Conservation (phyloP, 2,888 invertebrate species). For the Athalia circularis region DNA sequence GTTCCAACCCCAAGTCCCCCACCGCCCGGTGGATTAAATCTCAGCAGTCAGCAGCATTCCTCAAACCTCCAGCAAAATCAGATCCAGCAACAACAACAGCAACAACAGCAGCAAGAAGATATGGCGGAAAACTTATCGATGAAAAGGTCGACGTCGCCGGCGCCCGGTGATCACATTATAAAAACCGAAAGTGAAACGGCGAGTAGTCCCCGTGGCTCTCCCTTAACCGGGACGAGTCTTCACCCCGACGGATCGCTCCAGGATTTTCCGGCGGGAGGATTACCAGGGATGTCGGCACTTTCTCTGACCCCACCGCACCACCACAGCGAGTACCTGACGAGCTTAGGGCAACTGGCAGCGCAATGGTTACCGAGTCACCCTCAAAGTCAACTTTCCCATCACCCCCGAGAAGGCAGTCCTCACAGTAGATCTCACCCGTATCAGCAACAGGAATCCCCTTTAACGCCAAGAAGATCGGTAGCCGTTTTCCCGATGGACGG, state of each 20-base stretch:
- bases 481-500: slow-evolving; percentile 68
- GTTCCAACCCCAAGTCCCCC: slow-evolving; percentile 69
- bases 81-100: slow-evolving; percentile 31
- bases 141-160: slow-evolving; percentile 65
- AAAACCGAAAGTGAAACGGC: slow-evolving; percentile 70
- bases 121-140: slow-evolving; percentile 71
- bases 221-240: slow-evolving; percentile 62
- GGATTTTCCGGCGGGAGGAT: slow-evolving; percentile 68
- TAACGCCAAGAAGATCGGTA: slow-evolving; percentile 51
- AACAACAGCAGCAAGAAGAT: slow-evolving; percentile 62
- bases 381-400: slow-evolving; percentile 63
- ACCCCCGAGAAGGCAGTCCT: slow-evolving; percentile 66
- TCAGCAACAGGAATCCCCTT: slow-evolving; percentile 57
- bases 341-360: slow-evolving; percentile 69
- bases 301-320: slow-evolving; percentile 88
- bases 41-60: slow-evolving; percentile 55
- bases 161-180: slow-evolving; percentile 76
- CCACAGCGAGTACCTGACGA: slow-evolving; percentile 72
- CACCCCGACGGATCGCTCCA: slow-evolving; percentile 67
- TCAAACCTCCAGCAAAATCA: slow-evolving; percentile 44
- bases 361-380: slow-evolving; percentile 69
- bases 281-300: slow-evolving; percentile 79
- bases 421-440: slow-evolving; percentile 62
- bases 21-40: slow-evolving; percentile 60
- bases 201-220: slow-evolving; percentile 69